A percentile compares a stretch with the other conserved stretches of the same genome.
Conservation (phyloP, 2,113 vertebrate species). For the Eptesicus fuscus region DNA sequence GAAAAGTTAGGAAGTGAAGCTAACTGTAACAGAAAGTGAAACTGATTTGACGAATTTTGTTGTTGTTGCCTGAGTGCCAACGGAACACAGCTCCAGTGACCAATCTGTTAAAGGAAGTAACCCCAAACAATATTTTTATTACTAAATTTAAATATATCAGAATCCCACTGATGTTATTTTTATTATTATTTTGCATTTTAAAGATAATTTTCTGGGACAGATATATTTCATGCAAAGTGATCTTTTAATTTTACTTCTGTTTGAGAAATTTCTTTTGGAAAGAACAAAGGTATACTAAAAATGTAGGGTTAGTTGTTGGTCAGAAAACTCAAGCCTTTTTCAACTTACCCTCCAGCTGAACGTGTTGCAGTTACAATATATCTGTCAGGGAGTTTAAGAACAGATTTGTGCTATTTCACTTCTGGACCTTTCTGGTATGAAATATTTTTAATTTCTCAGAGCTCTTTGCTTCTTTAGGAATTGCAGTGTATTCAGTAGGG, state of each 20-base stretch:
- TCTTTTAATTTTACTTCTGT: constrained; percentile 38
- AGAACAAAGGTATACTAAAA: not conserved
- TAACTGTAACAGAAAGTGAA: constrained; percentile 73
- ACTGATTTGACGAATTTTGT: constrained; percentile 51
- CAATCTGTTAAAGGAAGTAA: constrained; percentile 51
- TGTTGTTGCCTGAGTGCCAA: constrained; percentile 15
- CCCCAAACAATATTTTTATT: not conserved
- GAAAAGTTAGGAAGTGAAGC: constrained; percentile 35
- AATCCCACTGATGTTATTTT: constrained; percentile 13
- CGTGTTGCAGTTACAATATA: not conserved
- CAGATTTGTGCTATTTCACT: not conserved
- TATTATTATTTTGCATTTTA: constrained; percentile 13
- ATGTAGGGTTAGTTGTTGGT: not conserved
- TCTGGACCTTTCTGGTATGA: constrained; percentile 7
- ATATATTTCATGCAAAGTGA: not conserved
- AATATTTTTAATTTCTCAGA: constrained; percentile 32
- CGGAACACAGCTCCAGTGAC: constrained; percentile 30
- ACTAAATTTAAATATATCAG: not conserved
- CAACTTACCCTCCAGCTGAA: not conserved
- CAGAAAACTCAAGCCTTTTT: not conserved
- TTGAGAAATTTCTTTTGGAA: not conserved
- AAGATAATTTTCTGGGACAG: constrained; percentile 23
- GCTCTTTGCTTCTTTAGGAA: constrained; percentile 30
- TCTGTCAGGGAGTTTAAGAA: not conserved
- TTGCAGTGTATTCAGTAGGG: not conserved